phyloP scores from a whole-genome alignment of 2,113 vertebrate species.

The Ammodytes marinus region DNA sequence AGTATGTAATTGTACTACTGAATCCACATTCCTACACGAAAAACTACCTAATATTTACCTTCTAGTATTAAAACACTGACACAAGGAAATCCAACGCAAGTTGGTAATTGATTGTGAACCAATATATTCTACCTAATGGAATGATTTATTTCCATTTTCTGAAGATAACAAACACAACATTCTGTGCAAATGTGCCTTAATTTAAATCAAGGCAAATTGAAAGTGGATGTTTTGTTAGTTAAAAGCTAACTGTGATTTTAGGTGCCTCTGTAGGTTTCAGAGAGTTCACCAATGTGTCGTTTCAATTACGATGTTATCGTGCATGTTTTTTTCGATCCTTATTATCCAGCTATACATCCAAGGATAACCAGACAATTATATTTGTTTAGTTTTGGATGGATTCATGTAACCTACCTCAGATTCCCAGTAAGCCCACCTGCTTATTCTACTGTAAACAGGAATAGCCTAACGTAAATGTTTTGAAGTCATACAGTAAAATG shows the following conservation, averaged over 20 bases:
- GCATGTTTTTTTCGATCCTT: not conserved
- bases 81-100: not conserved
- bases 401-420: constrained; percentile 64
- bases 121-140: not conserved
- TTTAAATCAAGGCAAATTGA: constrained; percentile 6
- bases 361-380: not conserved
- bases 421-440: constrained; percentile 9
- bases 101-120: not conserved
- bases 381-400: constrained; percentile 20
- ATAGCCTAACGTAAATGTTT: constrained; percentile 4
- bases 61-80: constrained; percentile 3
- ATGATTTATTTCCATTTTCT: not conserved
- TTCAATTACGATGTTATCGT: not conserved
- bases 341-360: not conserved
- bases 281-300: not conserved
- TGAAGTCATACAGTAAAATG: constrained; percentile 8
- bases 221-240: constrained; percentile 14
- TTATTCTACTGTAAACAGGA: constrained; percentile 29
- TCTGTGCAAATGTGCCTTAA: constrained; percentile 52
- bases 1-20: constrained; percentile 21
- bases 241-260: constrained; percentile 25
- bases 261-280: constrained; percentile 2
- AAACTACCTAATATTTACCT: constrained; percentile 43
- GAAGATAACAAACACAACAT: constrained; percentile 21
- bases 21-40: constrained; percentile 52